phyloP scores from a whole-genome alignment of 2,113 vertebrate species.

The Gambusia holbrooki region DNA sequence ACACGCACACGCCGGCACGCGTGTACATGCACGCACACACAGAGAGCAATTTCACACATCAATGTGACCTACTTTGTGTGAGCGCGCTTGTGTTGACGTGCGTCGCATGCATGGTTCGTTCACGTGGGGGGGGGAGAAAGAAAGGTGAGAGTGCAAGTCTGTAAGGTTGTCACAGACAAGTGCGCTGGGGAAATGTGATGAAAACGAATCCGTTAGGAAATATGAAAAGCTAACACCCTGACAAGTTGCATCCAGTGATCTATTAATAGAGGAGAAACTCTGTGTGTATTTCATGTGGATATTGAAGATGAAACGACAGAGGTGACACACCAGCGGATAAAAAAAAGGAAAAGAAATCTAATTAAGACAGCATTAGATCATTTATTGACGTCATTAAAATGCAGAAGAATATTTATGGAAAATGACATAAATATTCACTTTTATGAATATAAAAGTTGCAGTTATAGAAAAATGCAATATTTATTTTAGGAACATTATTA shows the following conservation, averaged over 20 bases:
- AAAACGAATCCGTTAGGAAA: slow-evolving; percentile 20
- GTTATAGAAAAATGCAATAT: neutral
- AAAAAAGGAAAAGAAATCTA: neutral
- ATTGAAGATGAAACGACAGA: neutral
- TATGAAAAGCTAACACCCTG: slow-evolving; percentile 22
- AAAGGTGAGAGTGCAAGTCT: slow-evolving; percentile 42
- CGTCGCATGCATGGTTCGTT: slow-evolving; percentile 25
- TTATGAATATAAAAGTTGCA: neutral
- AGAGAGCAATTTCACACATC: slow-evolving; percentile 54
- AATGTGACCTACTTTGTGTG: slow-evolving; percentile 70
- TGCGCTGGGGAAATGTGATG: slow-evolving; percentile 1
- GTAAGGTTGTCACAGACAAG: slow-evolving; percentile 8
- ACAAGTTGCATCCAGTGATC: slow-evolving; percentile 26
- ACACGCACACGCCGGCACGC: slow-evolving; percentile 1
- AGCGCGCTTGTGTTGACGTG: slow-evolving; percentile 16
- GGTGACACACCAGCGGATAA: neutral
- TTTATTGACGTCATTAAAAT: neutral
- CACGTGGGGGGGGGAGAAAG: neutral
- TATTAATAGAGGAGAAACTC: slow-evolving; percentile 10
- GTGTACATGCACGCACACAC: slow-evolving; percentile 13
- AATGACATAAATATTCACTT: too few species aligned
- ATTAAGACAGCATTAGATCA: neutral
- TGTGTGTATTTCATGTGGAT: slow-evolving; percentile 4
- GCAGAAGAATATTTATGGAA: neutral
- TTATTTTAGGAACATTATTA: too few species aligned